A percentile compares a stretch with the other conserved stretches of the same genome.
Evolutionary conservation across 2,113 vertebrate genomes (phyloP).

Genomic region (Phalacrocorax aristotelis): DNA sequence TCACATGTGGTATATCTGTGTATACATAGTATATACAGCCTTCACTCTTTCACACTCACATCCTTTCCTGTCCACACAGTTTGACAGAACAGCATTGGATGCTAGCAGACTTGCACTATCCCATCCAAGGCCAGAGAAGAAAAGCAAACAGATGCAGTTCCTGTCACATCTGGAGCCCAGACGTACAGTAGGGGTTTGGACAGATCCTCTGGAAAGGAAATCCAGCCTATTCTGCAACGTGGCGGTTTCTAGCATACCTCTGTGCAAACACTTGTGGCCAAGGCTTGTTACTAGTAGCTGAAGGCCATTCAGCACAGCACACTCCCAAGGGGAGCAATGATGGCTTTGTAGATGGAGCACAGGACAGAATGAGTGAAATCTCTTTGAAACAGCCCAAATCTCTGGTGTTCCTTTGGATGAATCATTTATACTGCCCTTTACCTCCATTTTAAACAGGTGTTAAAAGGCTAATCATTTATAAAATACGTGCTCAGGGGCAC

Average conservation of each 20-base stretch:
- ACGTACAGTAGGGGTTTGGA: background rate
- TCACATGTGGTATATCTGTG: background rate
- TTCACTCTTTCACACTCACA: background rate
- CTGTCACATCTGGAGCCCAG: constrained; percentile 67
- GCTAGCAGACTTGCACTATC: background rate
- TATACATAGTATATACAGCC: background rate
- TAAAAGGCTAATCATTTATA: background rate
- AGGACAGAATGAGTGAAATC: background rate
- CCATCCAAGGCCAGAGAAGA: background rate
- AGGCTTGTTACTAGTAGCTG: background rate
- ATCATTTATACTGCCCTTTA: background rate
- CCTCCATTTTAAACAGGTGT: background rate
- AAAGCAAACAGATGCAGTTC: constrained; percentile 25
- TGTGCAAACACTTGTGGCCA: background rate
- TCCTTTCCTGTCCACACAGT: background rate
- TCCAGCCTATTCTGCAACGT: constrained; percentile 48
- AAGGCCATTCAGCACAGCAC: background rate
- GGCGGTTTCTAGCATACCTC: constrained; percentile 9
- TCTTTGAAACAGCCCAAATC: background rate
- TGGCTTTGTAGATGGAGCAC: background rate
- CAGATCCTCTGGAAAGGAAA: constrained; percentile 3
- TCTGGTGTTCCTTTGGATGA: background rate
- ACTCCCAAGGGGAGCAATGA: background rate
- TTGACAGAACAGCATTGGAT: background rate
- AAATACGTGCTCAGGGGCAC: background rate